Percentiles rank a stretch among this genome's conserved stretches.
Evolutionary conservation across 2,797 vertebrate genomes (phyloP).

Genomic region (Gouania willdenowi): DNA sequence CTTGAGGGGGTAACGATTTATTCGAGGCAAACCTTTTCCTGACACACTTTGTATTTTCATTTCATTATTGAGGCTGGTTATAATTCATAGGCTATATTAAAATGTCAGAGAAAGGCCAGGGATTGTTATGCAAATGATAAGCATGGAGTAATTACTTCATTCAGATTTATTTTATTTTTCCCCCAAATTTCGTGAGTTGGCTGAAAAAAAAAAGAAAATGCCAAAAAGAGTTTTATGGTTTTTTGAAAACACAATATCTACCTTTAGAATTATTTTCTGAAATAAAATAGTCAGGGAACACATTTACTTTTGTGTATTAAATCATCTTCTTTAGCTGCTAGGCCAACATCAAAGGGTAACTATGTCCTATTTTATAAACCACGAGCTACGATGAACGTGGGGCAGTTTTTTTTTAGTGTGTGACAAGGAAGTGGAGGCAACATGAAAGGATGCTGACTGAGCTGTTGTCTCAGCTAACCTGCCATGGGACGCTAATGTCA

Average conservation of each 20-base stretch:
- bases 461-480: too few species aligned
- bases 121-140: constrained; percentile 78
- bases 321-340: background rate
- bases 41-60: constrained; percentile 72
- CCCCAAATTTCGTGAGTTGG: background rate
- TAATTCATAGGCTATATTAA: constrained; percentile 74
- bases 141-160: constrained; percentile 64
- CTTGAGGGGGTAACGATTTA: constrained; percentile 33
- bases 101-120: constrained; percentile 79
- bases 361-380: too few species aligned
- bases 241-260: constrained; percentile 17
- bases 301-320: background rate
- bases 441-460: too few species aligned
- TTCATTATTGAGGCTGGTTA: constrained; percentile 75
- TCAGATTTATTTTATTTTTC: constrained; percentile 28
- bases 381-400: too few species aligned
- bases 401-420: too few species aligned
- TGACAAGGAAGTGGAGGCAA: too few species aligned
- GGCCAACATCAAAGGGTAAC: background rate
- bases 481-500: too few species aligned
- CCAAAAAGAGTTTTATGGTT: constrained; percentile 21
- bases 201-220: constrained; percentile 21
- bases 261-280: constrained; percentile 11
- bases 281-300: background rate
- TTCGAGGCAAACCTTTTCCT: constrained; percentile 65